Percentiles rank a stretch among this genome's conserved stretches.
Evolutionary conservation across 2,797 vertebrate species (phyloP).

Genomic region (Hyperoplus lanceolatus): DNA sequence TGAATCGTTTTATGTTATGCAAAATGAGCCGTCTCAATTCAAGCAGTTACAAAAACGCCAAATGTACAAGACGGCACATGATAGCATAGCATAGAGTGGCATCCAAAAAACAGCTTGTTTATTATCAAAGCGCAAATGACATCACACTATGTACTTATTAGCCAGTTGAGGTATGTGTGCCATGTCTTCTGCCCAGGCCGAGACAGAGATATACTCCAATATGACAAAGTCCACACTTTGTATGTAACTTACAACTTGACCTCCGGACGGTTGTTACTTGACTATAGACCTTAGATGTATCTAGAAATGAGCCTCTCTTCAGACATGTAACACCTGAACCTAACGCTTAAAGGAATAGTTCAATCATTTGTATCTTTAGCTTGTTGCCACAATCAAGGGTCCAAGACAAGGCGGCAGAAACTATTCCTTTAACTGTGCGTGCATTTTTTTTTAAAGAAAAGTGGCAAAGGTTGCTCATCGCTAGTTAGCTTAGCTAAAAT

Average conservation of each 20-base stretch:
- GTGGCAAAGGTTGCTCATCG: too few relatives aligned
- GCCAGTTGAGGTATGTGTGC: conserved; percentile 11
- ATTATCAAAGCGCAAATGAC: conserved; percentile 39
- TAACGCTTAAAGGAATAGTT: neutral
- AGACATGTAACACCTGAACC: neutral
- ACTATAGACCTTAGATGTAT: conserved; percentile 6
- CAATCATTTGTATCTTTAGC: too few relatives aligned
- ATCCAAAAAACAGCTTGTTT: conserved; percentile 32
- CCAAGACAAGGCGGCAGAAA: too few relatives aligned
- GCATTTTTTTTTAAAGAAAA: too few relatives aligned
- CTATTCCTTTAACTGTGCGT: too few relatives aligned
- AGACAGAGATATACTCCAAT: conserved; percentile 12
- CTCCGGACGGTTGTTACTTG: conserved; percentile 24
- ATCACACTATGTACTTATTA: conserved; percentile 42
- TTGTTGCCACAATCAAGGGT: too few relatives aligned
- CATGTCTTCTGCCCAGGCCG: conserved; percentile 1
- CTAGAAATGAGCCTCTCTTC: neutral
- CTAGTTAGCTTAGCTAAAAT: too few relatives aligned
- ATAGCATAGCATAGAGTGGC: neutral
- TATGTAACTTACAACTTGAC: conserved; percentile 31
- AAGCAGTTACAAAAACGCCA: conserved; percentile 4
- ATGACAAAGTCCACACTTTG: conserved; percentile 26
- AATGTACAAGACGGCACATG: neutral
- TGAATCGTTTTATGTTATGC: neutral
- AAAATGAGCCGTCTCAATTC: neutral